Evolutionary conservation across 2,113 vertebrate genomes (phyloP).

Genomic region (Poeciliopsis occidentalis): DNA sequence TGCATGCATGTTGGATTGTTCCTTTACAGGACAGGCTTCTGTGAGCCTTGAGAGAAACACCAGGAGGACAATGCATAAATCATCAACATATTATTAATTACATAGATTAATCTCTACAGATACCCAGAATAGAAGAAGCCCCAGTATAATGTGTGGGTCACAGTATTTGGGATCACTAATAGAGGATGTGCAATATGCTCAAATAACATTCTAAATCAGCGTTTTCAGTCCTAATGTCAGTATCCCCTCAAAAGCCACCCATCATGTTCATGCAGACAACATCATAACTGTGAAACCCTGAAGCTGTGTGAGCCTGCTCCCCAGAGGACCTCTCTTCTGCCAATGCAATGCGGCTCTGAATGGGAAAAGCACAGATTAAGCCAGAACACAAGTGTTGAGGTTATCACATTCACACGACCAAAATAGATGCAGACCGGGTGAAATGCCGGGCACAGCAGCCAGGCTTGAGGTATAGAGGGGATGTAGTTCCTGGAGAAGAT

Average conservation of each 20-base stretch:
- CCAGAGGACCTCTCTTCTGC: constrained; percentile 42
- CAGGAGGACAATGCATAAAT: constrained; percentile 25
- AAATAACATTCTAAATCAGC: not conserved
- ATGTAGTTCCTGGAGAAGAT: constrained; percentile 53
- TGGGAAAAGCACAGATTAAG: constrained; percentile 74
- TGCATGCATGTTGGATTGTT: constrained; percentile 44
- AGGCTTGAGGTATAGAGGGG: constrained; percentile 55
- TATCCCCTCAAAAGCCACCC: constrained; percentile 1
- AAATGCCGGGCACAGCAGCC: constrained; percentile 64
- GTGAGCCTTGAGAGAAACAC: constrained; percentile 17
- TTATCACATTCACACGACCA: constrained; percentile 79
- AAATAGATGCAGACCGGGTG: constrained; percentile 78
- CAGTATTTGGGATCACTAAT: not conserved
- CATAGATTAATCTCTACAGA: constrained; percentile 20
- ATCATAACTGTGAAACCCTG: constrained; percentile 32
- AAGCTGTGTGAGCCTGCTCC: constrained; percentile 31
- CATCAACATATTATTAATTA: constrained; percentile 12
- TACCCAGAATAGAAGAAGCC: constrained; percentile 10
- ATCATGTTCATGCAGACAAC: constrained; percentile 14
- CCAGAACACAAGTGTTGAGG: constrained; percentile 76
- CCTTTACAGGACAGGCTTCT: constrained; percentile 10
- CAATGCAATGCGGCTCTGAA: constrained; percentile 50
- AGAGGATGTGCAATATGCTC: not conserved
- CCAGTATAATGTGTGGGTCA: constrained; percentile 1
- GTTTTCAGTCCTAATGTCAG: constrained; percentile 2